Evolutionary conservation across 2,113 vertebrate genomes (phyloP).

Genomic region (Actenoides lindsayi): DNA sequence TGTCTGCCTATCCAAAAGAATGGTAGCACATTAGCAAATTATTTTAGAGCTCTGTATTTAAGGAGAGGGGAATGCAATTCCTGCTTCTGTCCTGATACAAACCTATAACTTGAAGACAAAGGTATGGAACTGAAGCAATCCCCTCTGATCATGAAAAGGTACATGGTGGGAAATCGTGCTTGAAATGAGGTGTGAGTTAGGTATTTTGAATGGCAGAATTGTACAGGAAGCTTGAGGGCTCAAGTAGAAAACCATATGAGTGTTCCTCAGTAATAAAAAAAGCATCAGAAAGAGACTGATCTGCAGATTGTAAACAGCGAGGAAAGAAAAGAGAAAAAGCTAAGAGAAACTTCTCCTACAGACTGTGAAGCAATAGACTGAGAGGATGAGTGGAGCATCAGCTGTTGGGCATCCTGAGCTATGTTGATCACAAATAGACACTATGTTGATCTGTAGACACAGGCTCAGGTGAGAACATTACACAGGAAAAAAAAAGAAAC

Average conservation of each 20-base stretch:
- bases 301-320: neutral
- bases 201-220: neutral
- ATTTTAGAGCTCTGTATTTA: neutral
- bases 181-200: neutral
- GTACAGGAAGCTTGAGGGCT: neutral
- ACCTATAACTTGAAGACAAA: neutral
- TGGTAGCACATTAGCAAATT: neutral
- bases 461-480: neutral
- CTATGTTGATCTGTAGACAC: neutral
- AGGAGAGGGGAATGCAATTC: neutral
- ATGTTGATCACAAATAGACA: fast-evolving
- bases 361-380: neutral
- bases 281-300: neutral
- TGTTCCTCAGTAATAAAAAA: neutral
- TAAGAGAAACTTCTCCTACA: neutral
- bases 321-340: neutral
- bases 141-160: neutral
- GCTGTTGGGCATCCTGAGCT: neutral
- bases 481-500: neutral
- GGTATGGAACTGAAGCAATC: neutral
- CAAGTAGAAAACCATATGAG: neutral
- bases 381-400: neutral
- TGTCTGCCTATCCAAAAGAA: neutral
- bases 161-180: neutral
- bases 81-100: neutral